These are phyloP conservation scores for Tychaedon coryphoeus DNA, from an alignment of 2,113 vertebrate genomes.

Conservation along the genomic window DNA sequence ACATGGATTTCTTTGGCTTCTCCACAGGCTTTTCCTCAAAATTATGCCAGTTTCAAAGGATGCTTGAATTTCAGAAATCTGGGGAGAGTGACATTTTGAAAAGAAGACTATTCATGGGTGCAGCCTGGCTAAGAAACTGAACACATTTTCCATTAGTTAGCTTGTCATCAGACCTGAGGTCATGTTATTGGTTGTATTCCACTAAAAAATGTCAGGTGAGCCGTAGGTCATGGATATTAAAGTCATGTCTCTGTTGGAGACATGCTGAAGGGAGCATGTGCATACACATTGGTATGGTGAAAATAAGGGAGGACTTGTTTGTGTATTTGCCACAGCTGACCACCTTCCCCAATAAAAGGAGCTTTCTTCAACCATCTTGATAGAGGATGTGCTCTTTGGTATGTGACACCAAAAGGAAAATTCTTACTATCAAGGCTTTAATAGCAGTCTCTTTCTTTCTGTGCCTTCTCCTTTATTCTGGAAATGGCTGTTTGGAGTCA, in stretches of 20 bases:
- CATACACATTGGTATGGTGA: background rate
- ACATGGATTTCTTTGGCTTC: background rate
- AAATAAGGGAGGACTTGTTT: background rate
- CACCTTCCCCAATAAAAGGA: background rate
- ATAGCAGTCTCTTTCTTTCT: background rate
- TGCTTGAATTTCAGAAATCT: background rate
- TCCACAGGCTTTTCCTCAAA: background rate
- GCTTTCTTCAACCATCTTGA: background rate
- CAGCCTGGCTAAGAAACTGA: background rate
- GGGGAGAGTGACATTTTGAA: background rate
- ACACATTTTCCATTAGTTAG: background rate
- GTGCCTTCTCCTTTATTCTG: background rate
- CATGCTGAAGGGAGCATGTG: background rate
- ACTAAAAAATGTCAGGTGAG: background rate
- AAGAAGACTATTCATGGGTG: background rate
- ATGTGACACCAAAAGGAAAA: background rate
- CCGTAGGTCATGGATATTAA: background rate
- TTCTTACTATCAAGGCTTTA: background rate
- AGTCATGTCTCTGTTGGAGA: background rate
- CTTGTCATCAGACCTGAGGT: background rate
- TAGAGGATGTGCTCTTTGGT: background rate
- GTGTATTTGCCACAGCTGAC: background rate
- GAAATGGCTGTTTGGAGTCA: background rate
- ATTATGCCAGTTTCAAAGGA: background rate
- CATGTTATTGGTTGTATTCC: background rate